A percentile compares a stretch with the other conserved stretches of the same genome.
These are phyloP conservation scores for Ephydatia muelleri DNA, from an alignment of 37 sponge, comb jelly and placozoan genomes.

Conservation along the genomic window DNA sequence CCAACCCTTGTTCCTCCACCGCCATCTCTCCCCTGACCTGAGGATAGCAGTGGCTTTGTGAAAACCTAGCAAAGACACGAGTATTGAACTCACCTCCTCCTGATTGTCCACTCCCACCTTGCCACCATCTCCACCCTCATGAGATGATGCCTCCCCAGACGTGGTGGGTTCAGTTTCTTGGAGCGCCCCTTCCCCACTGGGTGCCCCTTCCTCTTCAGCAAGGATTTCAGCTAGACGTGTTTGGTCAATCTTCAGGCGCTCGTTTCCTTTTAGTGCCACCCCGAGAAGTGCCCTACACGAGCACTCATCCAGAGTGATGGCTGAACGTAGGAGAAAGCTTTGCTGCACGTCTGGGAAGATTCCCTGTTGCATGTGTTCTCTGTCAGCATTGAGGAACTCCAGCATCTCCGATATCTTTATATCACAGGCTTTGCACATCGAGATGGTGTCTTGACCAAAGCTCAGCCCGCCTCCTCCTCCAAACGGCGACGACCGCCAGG, in stretches of 20 bases:
- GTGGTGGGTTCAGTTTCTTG: background rate
- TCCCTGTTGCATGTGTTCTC: conserved; percentile 77
- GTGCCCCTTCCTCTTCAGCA: conserved; percentile 60
- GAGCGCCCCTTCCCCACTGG: conserved; percentile 5
- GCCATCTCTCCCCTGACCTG: background rate
- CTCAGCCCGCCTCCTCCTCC: background rate
- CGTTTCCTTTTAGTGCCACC: conserved; percentile 46
- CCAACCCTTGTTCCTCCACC: conserved; percentile 4
- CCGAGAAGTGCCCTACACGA: conserved; percentile 65
- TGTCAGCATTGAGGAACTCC: conserved; percentile 46
- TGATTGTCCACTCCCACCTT: conserved; percentile 8
- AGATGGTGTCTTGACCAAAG: conserved; percentile 17
- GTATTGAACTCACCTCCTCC: background rate
- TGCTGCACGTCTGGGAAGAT: conserved; percentile 82
- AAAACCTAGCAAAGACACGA: conserved; percentile 6
- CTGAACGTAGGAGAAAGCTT: conserved; percentile 54
- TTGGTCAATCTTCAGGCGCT: conserved; percentile 79
- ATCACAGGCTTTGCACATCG: conserved; percentile 58
- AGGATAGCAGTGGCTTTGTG: too few relatives aligned
- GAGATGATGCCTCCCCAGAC: background rate
- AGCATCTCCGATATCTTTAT: conserved; percentile 43
- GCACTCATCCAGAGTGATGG: conserved; percentile 55
- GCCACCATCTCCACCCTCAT: background rate
- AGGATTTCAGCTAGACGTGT: conserved; percentile 78
- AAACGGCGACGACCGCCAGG: background rate